Conservation (phyloP, 2,888 invertebrate genomes). For the Macrophya annulata region DNA sequence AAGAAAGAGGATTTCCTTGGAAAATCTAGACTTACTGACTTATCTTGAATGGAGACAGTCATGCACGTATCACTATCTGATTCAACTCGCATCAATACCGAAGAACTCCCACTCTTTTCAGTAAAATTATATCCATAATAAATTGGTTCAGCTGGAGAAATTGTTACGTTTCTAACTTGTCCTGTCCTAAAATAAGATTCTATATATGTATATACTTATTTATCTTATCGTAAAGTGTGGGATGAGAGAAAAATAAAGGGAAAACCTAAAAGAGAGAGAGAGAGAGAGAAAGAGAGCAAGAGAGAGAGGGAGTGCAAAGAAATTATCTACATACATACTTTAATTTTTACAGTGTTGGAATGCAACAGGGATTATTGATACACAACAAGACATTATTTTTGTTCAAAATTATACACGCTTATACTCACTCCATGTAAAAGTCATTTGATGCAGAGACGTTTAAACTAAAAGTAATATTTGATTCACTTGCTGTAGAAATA, state of each 20-base stretch:
- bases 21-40: slow-evolving; percentile 81
- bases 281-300: slow-evolving; percentile 10
- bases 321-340: background rate
- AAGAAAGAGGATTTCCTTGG: slow-evolving; percentile 43
- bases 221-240: background rate
- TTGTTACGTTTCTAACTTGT: slow-evolving; percentile 65
- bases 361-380: background rate
- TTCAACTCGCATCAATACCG: slow-evolving; percentile 84
- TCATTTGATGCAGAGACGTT: slow-evolving; percentile 82
- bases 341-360: background rate
- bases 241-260: background rate
- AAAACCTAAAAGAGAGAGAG: slow-evolving; percentile 32
- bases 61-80: slow-evolving; percentile 87
- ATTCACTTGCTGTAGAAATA: slow-evolving; percentile 85
- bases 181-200: slow-evolving; percentile 66
- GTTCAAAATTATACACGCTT: background rate
- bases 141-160: slow-evolving; percentile 83
- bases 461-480: slow-evolving; percentile 83
- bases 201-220: background rate
- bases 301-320: background rate
- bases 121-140: slow-evolving; percentile 84
- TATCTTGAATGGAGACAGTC: slow-evolving; percentile 90
- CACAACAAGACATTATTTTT: background rate
- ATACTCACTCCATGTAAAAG: slow-evolving; percentile 81
- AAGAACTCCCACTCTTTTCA: slow-evolving; percentile 76